A percentile compares a stretch with the other conserved stretches of the same genome.
These are phyloP conservation scores for Orthosia cruda DNA, from an alignment of 2,888 invertebrate genomes.

Conservation along the genomic window DNA sequence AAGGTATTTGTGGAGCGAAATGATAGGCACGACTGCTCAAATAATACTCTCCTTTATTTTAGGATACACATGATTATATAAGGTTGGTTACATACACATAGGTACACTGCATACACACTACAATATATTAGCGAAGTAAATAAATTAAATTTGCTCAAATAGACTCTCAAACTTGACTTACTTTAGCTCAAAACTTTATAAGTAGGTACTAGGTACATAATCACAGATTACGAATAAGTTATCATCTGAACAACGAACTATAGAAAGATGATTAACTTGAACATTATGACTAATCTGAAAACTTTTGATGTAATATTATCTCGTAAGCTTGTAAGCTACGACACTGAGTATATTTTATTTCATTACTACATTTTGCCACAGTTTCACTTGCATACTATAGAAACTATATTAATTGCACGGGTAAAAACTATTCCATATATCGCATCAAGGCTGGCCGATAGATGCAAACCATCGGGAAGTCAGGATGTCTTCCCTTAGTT, in stretches of 20 bases:
- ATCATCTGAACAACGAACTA: slow-evolving; percentile 21
- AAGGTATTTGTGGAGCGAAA: too few species aligned
- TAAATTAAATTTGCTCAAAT: background rate
- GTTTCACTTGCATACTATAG: too few species aligned
- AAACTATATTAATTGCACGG: background rate
- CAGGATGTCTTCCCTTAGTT: too few species aligned
- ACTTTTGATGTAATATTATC: slow-evolving; percentile 45
- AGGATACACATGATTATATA: too few species aligned
- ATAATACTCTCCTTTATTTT: too few species aligned
- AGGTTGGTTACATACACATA: too few species aligned
- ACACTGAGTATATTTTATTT: background rate
- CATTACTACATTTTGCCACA: background rate
- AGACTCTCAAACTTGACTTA: slow-evolving; percentile 1
- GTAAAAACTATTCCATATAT: background rate
- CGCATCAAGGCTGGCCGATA: background rate
- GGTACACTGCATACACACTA: too few species aligned
- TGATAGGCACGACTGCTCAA: too few species aligned
- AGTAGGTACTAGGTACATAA: background rate
- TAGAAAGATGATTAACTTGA: slow-evolving; percentile 35
- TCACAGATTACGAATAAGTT: slow-evolving; percentile 16
- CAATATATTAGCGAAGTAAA: too few species aligned
- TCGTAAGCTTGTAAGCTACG: slow-evolving; percentile 18
- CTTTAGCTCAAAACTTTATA: slow-evolving; percentile 5
- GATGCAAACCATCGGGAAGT: too few species aligned
- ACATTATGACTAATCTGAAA: slow-evolving; percentile 46